Evolutionary conservation across 2,888 invertebrate genomes (phyloP).

Genomic region (Trichopria drosophilae): DNA sequence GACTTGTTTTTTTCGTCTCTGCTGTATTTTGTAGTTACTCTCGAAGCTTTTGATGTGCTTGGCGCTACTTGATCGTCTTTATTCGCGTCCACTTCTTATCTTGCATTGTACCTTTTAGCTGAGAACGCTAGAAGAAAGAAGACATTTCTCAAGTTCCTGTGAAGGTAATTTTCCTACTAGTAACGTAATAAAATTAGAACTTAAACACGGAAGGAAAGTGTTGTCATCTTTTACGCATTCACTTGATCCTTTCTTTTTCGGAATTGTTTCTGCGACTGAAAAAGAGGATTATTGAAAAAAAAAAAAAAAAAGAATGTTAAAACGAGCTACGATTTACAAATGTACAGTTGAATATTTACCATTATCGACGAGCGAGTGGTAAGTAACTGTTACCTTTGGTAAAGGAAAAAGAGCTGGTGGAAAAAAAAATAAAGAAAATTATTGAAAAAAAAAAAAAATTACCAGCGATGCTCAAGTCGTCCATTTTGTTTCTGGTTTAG

Average conservation of each 20-base stretch:
- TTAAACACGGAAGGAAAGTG: conserved; percentile 45
- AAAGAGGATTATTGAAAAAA: no score
- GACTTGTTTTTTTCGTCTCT: conserved; percentile 42
- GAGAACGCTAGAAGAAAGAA: conserved; percentile 43
- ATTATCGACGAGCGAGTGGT: neutral
- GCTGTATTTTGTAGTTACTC: conserved; percentile 44
- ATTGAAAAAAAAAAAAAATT: no score
- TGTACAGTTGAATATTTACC: no score
- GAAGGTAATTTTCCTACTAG: conserved; percentile 50
- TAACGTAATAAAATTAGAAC: conserved; percentile 53
- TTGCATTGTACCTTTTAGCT: conserved; percentile 50
- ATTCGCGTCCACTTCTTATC: conserved; percentile 48
- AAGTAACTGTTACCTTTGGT: no score
- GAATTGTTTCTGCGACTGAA: neutral
- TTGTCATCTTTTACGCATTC: conserved; percentile 41
- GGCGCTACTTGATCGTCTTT: conserved; percentile 47
- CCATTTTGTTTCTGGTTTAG: no score
- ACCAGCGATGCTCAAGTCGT: no score
- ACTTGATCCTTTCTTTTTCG: conserved; percentile 20
- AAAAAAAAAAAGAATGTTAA: no score
- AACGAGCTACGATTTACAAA: no score
- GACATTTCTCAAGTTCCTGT: conserved; percentile 50
- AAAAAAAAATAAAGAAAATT: no score
- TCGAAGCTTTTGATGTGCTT: conserved; percentile 42
- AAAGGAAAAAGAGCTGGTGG: no score